Base-by-base conservation (phyloP, 2,113 vertebrate genomes). In the Jaculus jaculus region DNA sequence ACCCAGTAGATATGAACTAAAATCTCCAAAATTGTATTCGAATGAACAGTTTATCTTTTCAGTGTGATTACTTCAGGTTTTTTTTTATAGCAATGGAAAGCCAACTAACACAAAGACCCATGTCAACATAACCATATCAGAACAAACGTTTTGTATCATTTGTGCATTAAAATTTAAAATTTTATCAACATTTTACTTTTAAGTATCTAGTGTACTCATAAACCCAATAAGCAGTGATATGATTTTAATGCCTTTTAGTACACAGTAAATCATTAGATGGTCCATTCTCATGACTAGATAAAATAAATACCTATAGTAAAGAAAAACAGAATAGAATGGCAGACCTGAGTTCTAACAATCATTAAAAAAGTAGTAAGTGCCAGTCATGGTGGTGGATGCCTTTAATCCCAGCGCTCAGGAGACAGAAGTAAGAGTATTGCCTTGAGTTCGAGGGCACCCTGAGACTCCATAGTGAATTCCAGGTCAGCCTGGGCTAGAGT, bases 121-220 rank as follows among this genome's bases (percentile, higher is more conserved):
- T 39, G 30, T 91, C 69, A 85, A 51, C 39, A 87, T 65, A 54
- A 80, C 17, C 51, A 42, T 23, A 37, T 68, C 66, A 86, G 28
- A 15, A 71, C 61, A 96, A 54, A 75, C 21, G 32, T 89, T 94
- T 96, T 54, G 94, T 81, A 32, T 66, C 58, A 51, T 68, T 65
- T 28, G 1, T 3, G 47, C 63, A 11, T 73, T 72, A 47, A 47
- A 47, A 30, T 68, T 73, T 72, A 47, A 47, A 47, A 30, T 68
- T 86, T 65, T 81, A 72, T 86, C 30, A 95, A 75, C 73, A 83
- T 13, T 1, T 65, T 63, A 47, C 83, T 97, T 96, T 84, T 75
- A 77, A 85, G 77, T 80, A 54, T 13, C 42, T 77, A 47, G 37
- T 86, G 7, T 82, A 58, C 54, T 84, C 65, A 32, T 81, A 74